phyloP scores from a whole-genome alignment of 2,113 vertebrate genomes.

The Epinephelus fuscoguttatus region DNA sequence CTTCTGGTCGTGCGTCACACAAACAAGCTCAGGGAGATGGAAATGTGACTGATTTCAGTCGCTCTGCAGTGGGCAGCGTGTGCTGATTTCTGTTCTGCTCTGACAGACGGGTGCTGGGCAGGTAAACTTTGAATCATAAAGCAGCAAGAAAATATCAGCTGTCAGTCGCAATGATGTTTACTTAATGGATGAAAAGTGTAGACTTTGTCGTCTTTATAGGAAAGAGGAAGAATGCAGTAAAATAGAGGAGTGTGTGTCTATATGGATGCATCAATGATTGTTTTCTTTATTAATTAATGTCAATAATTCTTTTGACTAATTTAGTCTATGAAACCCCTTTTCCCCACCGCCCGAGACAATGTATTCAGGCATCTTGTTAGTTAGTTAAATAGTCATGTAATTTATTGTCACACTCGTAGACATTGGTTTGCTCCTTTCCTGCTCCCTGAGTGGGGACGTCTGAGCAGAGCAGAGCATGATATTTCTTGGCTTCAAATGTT shows the following conservation, averaged over 20 bases:
- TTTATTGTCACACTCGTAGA: background rate
- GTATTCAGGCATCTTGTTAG: no score
- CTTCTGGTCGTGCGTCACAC: conserved; percentile 1
- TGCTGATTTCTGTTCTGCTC: background rate
- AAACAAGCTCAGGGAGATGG: conserved; percentile 7
- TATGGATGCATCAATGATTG: background rate
- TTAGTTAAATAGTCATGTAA: background rate
- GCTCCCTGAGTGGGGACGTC: background rate
- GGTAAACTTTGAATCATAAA: conserved; percentile 31
- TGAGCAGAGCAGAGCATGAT: background rate
- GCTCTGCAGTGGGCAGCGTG: background rate
- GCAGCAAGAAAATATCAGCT: conserved; percentile 12
- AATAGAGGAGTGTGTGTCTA: background rate
- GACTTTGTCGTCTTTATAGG: background rate
- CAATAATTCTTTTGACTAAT: no score
- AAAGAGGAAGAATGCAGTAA: background rate
- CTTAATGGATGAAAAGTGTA: background rate
- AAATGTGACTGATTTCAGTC: conserved; percentile 39
- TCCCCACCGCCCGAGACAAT: no score
- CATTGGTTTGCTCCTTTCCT: background rate
- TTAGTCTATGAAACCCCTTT: background rate
- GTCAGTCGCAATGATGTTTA: conserved; percentile 30
- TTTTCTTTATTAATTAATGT: background rate
- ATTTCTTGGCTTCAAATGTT: background rate
- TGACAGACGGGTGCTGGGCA: background rate